Evolutionary conservation across 2,113 vertebrate species (phyloP).

Genomic region (Mionectes macconnelli): DNA sequence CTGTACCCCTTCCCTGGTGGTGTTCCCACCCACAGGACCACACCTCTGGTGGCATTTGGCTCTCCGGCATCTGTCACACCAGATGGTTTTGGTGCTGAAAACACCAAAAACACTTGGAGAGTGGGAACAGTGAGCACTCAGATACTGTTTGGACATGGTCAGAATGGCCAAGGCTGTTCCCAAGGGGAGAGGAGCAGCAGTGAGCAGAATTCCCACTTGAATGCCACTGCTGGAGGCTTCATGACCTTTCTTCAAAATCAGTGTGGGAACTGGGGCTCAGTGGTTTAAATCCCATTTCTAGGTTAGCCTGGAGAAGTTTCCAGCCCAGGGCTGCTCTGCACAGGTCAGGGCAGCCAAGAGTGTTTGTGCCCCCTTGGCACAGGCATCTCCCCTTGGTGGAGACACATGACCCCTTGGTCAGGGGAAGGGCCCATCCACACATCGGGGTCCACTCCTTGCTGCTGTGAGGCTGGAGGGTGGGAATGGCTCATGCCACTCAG

Average conservation of each 20-base stretch:
- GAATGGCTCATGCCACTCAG: neutral
- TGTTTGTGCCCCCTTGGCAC: fast-evolving
- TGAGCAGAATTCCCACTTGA: neutral
- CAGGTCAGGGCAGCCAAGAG: neutral
- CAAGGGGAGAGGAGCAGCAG: neutral
- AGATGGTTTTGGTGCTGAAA: fast-evolving
- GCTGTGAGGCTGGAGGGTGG: fast-evolving
- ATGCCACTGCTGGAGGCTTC: neutral
- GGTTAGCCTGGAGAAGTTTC: neutral
- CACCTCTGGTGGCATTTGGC: fast-evolving
- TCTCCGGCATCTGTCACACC: fast-evolving
- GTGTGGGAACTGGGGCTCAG: neutral
- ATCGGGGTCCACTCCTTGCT: neutral
- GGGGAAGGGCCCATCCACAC: fast-evolving
- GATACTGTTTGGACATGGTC: neutral
- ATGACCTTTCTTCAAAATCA: fast-evolving
- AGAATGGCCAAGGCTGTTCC: neutral
- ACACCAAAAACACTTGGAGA: neutral
- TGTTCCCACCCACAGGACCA: neutral
- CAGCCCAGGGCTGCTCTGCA: neutral
- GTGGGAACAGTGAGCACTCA: neutral
- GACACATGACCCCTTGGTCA: neutral
- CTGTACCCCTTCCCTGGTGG: neutral
- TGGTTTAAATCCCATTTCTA: neutral
- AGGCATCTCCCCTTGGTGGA: neutral